phyloP scores from a whole-genome alignment of 2,113 vertebrate species.

The Marcusenius ussheri region DNA sequence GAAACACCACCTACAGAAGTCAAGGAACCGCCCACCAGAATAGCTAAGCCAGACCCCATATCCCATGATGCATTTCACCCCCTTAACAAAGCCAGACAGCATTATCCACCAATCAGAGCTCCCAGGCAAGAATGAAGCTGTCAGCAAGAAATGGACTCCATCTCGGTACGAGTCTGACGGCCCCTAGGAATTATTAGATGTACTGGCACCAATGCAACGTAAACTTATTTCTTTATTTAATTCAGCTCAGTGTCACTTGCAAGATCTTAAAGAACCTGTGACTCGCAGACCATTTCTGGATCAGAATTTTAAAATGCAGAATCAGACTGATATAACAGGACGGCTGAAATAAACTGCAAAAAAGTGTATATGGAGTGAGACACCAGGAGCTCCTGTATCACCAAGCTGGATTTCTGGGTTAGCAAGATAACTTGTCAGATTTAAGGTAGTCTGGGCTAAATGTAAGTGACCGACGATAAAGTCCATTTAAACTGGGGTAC shows the following conservation, averaged over 20 bases:
- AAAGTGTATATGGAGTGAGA: neutral
- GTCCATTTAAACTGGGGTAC: neutral
- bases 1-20: constrained; percentile 23
- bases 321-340: neutral
- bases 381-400: neutral
- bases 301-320: neutral
- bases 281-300: neutral
- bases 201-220: neutral
- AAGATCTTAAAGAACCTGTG: neutral
- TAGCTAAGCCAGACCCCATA: constrained; percentile 16
- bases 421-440: neutral
- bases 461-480: neutral
- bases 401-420: neutral
- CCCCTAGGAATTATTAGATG: neutral
- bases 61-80: neutral
- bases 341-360: neutral
- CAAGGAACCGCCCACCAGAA: constrained; percentile 3
- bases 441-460: neutral
- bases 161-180: neutral
- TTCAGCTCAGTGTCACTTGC: neutral
- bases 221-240: neutral
- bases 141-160: neutral
- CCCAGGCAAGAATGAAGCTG: neutral
- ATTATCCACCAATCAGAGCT: neutral
- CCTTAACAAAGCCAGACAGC: neutral